Conservation (phyloP, 2,797 vertebrate species). For the Ptychadena robeensis region DNA sequence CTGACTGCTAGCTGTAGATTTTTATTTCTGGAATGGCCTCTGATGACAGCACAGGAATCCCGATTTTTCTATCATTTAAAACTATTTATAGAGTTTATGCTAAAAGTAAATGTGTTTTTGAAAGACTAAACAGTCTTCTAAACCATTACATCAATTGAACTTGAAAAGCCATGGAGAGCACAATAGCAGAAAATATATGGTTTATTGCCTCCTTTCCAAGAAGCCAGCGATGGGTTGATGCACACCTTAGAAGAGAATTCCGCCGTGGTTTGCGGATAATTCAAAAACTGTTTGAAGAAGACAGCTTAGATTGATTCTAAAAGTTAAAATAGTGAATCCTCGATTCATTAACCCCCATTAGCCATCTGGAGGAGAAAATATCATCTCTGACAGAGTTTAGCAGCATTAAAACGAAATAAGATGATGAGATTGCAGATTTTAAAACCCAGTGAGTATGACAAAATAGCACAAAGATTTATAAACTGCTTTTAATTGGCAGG, state of each 20-base stretch:
- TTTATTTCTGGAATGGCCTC: background rate
- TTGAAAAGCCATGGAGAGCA: background rate
- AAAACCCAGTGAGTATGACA: slow-evolving; percentile 8
- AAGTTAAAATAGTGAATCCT: slow-evolving; percentile 22
- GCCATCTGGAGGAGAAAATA: slow-evolving; percentile 39
- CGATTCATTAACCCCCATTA: slow-evolving; percentile 48
- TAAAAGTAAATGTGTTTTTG: background rate
- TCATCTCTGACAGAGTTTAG: slow-evolving; percentile 11
- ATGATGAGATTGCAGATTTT: slow-evolving; percentile 18
- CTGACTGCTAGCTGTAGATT: background rate
- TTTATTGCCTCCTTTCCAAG: slow-evolving; percentile 10
- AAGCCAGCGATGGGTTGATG: background rate
- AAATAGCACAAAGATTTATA: slow-evolving; percentile 21
- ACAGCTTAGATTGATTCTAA: slow-evolving; percentile 36
- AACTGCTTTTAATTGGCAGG: background rate
- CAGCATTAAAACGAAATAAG: slow-evolving; percentile 31
- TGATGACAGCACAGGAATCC: background rate
- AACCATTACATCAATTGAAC: background rate
- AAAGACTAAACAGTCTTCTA: background rate
- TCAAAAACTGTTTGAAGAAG: slow-evolving; percentile 22
- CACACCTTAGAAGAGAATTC: slow-evolving; percentile 4
- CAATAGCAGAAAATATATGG: slow-evolving; percentile 15
- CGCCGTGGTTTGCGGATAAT: slow-evolving; percentile 7
- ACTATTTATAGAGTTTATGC: slow-evolving; percentile 2
- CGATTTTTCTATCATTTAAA: background rate